phyloP scores from a whole-genome alignment of 2,888 invertebrate species.

The Neocrepidodera transversa region DNA sequence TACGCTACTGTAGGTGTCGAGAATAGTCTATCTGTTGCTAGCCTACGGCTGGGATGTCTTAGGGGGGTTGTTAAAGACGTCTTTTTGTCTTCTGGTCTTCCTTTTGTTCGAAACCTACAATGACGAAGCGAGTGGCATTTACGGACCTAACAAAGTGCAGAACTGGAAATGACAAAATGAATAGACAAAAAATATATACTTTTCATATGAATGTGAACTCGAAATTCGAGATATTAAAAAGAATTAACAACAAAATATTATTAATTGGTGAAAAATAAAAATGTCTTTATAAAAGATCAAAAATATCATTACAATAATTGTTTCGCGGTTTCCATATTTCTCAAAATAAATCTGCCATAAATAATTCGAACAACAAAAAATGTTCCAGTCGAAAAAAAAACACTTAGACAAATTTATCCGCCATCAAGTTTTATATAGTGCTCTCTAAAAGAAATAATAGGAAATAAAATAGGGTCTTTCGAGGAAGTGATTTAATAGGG shows the following conservation, averaged over 20 bases:
- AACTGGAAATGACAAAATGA: background rate
- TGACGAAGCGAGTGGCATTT: slow-evolving; percentile 17
- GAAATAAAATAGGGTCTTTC: slow-evolving; percentile 1
- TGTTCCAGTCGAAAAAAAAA: background rate
- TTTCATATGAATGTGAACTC: no score
- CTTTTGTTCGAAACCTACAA: slow-evolving; percentile 18
- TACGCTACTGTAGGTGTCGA: background rate
- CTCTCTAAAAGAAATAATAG: slow-evolving; percentile 3
- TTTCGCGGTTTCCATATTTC: background rate
- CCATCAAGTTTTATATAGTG: slow-evolving; percentile 9
- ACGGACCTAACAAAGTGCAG: background rate
- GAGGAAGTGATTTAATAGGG: slow-evolving; percentile 3
- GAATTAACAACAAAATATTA: no score
- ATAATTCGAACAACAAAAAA: background rate
- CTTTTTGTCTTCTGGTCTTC: slow-evolving; percentile 13
- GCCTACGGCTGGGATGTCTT: slow-evolving; percentile 5
- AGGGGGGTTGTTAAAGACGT: slow-evolving; percentile 12
- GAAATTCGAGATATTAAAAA: no score
- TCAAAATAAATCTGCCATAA: background rate
- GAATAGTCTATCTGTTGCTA: slow-evolving; percentile 5
- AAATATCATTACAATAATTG: background rate
- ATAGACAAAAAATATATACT: background rate
- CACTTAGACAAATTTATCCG: slow-evolving; percentile 8
- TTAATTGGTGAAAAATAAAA: no score
- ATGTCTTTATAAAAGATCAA: no score